A percentile compares a stretch with the other conserved stretches of the same genome.
Evolutionary conservation across 2,888 invertebrate species (phyloP).

Genomic region (Sesia bembeciformis): DNA sequence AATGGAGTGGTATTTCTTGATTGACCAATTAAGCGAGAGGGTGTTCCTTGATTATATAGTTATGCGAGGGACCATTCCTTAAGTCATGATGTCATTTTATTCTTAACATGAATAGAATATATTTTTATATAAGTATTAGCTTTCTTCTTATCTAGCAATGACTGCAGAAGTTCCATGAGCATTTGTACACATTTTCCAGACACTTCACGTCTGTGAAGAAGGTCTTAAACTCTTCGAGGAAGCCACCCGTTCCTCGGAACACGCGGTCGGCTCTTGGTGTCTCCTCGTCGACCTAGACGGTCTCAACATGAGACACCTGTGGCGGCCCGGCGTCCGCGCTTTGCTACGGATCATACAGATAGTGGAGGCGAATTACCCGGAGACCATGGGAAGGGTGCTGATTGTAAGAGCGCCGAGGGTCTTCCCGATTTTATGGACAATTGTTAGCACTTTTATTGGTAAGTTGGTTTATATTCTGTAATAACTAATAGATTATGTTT

Average conservation of each 20-base stretch:
- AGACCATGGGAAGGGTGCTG: constrained; percentile 93
- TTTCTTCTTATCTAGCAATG: no score
- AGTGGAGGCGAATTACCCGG: constrained; percentile 95
- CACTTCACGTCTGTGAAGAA: constrained; percentile 92
- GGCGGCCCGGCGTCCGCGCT: constrained; percentile 92
- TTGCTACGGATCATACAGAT: constrained; percentile 77
- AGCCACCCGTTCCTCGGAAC: constrained; percentile 85
- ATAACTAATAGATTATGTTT: no score
- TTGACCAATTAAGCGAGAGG: no score
- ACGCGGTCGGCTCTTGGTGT: constrained; percentile 92
- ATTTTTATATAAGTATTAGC: no score
- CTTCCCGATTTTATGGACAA: constrained; percentile 96
- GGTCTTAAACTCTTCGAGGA: constrained; percentile 90
- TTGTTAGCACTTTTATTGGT: constrained; percentile 95
- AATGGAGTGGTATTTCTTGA: no score
- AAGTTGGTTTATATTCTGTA: constrained; percentile 8
- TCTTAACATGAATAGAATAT: no score
- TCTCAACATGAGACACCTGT: constrained; percentile 94
- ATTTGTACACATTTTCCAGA: constrained; percentile 54
- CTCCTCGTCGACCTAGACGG: constrained; percentile 94
- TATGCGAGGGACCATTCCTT: no score
- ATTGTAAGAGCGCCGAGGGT: constrained; percentile 94
- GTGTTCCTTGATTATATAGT: no score
- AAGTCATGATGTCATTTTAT: no score
- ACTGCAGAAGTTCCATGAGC: no score